phyloP scores from a whole-genome alignment of 2,888 invertebrate species.

The Perdita meconis region DNA sequence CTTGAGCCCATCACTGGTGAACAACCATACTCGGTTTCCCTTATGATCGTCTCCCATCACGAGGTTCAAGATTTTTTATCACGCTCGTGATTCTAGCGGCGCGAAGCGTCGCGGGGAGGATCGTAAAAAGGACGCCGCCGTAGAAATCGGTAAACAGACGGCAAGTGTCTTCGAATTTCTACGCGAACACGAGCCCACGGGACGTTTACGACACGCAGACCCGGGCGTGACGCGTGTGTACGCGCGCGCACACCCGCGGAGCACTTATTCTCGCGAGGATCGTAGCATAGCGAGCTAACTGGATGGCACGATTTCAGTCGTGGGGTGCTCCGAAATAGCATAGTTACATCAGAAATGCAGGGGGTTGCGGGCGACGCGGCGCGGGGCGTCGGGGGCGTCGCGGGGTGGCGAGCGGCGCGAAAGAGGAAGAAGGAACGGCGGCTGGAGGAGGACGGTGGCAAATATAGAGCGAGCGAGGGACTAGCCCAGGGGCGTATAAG shows the following conservation, averaged over 20 bases:
- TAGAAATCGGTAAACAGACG: constrained; percentile 21
- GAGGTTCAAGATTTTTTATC: constrained; percentile 1
- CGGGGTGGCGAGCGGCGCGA: constrained; percentile 47
- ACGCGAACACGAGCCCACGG: constrained; percentile 37
- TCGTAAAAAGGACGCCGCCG: constrained; percentile 19
- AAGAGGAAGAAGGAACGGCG: constrained; percentile 63
- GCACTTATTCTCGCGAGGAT: constrained; percentile 68
- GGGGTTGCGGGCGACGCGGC: constrained; percentile 65
- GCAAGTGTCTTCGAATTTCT: constrained; percentile 27
- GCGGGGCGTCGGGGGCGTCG: constrained; percentile 68
- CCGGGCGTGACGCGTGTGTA: constrained; percentile 38
- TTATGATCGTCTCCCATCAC: background rate
- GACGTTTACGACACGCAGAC: constrained; percentile 33
- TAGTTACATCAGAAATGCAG: constrained; percentile 81
- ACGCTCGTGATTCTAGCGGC: background rate
- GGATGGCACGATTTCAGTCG: constrained; percentile 74
- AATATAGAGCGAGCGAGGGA: constrained; percentile 73
- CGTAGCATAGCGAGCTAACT: constrained; percentile 66
- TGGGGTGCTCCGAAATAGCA: constrained; percentile 73
- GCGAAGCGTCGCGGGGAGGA: background rate
- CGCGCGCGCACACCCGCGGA: constrained; percentile 49
- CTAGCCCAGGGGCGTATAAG: constrained; percentile 68
- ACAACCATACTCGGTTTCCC: background rate
- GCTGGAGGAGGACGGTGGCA: constrained; percentile 60
- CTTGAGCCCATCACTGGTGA: too few relatives aligned